Percentiles rank a stretch among this genome's conserved stretches.
Conservation (phyloP, 2,113 vertebrate genomes). For the Cephalophus harveyi region DNA sequence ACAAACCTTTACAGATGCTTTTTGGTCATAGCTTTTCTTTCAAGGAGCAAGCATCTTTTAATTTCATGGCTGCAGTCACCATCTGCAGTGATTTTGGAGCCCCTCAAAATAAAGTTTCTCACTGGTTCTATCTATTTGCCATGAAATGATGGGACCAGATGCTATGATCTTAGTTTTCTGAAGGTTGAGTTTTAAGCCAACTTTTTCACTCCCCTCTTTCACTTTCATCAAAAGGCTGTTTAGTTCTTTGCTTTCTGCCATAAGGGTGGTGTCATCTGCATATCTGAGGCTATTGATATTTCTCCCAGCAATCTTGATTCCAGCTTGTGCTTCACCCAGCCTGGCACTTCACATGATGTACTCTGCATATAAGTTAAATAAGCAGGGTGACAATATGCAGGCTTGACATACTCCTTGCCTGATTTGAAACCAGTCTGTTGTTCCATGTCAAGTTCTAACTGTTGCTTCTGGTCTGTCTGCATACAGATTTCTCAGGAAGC, state of each 20-base stretch:
- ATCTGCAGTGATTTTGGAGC: background rate
- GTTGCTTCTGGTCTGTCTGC: background rate
- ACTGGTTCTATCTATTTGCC: background rate
- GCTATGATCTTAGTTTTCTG: background rate
- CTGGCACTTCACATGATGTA: background rate
- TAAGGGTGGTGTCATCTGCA: background rate
- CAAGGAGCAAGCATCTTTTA: background rate
- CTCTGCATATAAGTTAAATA: background rate
- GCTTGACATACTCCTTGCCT: background rate
- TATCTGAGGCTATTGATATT: background rate
- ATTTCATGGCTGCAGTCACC: background rate
- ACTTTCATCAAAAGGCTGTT: background rate
- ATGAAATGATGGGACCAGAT: background rate
- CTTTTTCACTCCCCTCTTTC: background rate
- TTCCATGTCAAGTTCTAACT: background rate
- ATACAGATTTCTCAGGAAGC: background rate
- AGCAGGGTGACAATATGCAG: background rate
- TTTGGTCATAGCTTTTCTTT: background rate
- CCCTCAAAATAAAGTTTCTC: background rate
- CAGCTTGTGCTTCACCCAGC: background rate
- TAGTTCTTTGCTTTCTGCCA: background rate
- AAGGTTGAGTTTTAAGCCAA: background rate
- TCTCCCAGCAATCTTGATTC: background rate
- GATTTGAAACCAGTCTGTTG: background rate
- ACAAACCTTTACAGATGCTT: too few relatives aligned